Conservation (phyloP, 2,888 invertebrate species). For the Hypomecis punctinalis region DNA sequence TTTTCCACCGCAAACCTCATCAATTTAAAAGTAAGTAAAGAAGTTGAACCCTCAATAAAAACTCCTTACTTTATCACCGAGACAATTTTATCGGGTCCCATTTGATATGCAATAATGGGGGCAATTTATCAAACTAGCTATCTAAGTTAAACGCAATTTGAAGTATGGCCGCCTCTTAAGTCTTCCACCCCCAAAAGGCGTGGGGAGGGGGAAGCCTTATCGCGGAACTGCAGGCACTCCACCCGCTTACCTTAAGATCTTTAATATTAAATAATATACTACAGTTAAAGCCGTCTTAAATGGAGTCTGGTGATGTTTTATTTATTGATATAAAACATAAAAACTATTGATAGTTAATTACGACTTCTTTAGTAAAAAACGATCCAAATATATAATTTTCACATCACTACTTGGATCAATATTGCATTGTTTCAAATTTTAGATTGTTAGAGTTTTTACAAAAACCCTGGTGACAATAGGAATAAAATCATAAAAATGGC, state of each 20-base stretch:
- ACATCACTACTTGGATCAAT: not conserved
- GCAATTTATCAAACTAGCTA: slow-evolving; percentile 83
- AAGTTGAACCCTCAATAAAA: slow-evolving; percentile 55
- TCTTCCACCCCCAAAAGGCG: slow-evolving; percentile 70
- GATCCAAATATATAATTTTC: not conserved
- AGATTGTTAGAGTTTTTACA: no score
- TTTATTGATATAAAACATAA: slow-evolving; percentile 41
- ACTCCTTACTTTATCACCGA: slow-evolving; percentile 58
- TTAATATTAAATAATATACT: slow-evolving; percentile 84
- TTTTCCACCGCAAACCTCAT: slow-evolving; percentile 40
- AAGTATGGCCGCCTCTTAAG: slow-evolving; percentile 82
- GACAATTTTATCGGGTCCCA: slow-evolving; percentile 72
- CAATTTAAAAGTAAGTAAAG: slow-evolving; percentile 55
- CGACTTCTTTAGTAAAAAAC: not conserved
- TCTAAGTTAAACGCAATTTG: slow-evolving; percentile 84
- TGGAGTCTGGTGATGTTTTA: slow-evolving; percentile 66
- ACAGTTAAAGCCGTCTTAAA: slow-evolving; percentile 75
- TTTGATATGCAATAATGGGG: slow-evolving; percentile 82
- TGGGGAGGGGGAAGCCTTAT: slow-evolving; percentile 71
- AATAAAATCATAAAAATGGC: no score
- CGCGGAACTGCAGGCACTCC: slow-evolving; percentile 83
- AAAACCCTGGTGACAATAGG: no score
- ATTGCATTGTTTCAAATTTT: not conserved
- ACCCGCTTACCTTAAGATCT: slow-evolving; percentile 83
- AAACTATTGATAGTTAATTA: not conserved